Conservation (phyloP, 1,140 invertebrate genomes). For the Tetramorium alpestre region DNA sequence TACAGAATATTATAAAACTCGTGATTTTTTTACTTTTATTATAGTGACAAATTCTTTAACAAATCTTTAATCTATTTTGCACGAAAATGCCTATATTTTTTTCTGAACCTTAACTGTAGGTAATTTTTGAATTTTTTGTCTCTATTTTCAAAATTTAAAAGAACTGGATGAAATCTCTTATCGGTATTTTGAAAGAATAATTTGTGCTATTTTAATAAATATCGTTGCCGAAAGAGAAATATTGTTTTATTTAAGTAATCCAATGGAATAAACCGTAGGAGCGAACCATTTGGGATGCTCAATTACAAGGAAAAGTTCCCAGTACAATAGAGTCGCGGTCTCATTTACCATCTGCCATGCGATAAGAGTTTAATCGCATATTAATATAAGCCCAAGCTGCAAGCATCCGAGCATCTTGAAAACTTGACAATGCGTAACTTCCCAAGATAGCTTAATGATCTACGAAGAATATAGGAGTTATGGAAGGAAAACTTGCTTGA, state of each 20-base stretch:
- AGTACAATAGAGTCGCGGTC: slow-evolving; percentile 16
- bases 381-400: slow-evolving; percentile 47
- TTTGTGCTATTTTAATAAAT: neutral
- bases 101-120: neutral
- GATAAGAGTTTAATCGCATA: slow-evolving; percentile 64
- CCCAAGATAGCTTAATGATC: slow-evolving; percentile 39
- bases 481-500: slow-evolving; percentile 7
- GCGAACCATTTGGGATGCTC: neutral
- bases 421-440: slow-evolving; percentile 52
- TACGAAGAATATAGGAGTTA: slow-evolving; percentile 25
- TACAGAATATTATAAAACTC: neutral
- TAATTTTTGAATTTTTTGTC: neutral
- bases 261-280: neutral
- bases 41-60: slow-evolving; percentile 29
- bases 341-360: slow-evolving; percentile 48
- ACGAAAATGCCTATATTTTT: neutral
- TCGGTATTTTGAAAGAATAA: neutral
- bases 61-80: slow-evolving; percentile 22
- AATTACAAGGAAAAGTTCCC: slow-evolving; percentile 14
- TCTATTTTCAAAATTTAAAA: neutral
- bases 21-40: neutral
- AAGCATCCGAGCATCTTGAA: slow-evolving; percentile 43
- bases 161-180: neutral
- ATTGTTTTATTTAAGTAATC: neutral
- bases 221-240: neutral